A percentile compares a stretch with the other conserved stretches of the same genome.
Evolutionary conservation across 1,140 invertebrate genomes (phyloP).

Genomic region (Halesus radiatus): DNA sequence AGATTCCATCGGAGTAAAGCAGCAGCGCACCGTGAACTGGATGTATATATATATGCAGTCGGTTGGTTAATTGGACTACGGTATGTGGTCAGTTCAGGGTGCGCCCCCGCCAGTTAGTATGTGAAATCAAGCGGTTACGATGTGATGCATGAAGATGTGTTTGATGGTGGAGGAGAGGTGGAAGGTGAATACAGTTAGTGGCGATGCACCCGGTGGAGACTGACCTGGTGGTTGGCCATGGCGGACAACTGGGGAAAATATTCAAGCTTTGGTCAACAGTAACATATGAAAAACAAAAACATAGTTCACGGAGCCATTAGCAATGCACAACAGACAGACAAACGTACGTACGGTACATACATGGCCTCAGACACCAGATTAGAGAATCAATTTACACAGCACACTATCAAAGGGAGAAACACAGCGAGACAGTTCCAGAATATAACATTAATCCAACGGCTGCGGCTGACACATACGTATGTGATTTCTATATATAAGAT

Average conservation of each 20-base stretch:
- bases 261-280: constrained; percentile 35
- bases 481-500: too few species aligned
- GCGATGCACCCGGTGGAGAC: constrained; percentile 2
- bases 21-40: too few species aligned
- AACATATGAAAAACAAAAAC: constrained; percentile 35
- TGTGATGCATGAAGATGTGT: constrained; percentile 4
- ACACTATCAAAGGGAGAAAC: too few species aligned
- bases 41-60: too few species aligned
- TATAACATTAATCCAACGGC: too few species aligned
- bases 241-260: constrained; percentile 48
- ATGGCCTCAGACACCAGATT: neutral
- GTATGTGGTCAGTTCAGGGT: too few species aligned
- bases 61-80: too few species aligned
- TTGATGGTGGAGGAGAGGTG: neutral
- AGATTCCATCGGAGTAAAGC: too few species aligned
- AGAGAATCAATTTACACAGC: constrained; percentile 1
- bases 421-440: too few species aligned
- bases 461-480: too few species aligned
- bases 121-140: neutral
- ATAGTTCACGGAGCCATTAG: constrained; percentile 19
- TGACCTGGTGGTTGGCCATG: constrained; percentile 48
- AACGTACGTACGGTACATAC: neutral
- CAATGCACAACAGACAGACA: neutral
- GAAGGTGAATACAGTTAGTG: neutral
- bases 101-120: too few species aligned